Base-by-base conservation (phyloP, 1,140 invertebrate species). In the Chrysopa pallens region DNA sequence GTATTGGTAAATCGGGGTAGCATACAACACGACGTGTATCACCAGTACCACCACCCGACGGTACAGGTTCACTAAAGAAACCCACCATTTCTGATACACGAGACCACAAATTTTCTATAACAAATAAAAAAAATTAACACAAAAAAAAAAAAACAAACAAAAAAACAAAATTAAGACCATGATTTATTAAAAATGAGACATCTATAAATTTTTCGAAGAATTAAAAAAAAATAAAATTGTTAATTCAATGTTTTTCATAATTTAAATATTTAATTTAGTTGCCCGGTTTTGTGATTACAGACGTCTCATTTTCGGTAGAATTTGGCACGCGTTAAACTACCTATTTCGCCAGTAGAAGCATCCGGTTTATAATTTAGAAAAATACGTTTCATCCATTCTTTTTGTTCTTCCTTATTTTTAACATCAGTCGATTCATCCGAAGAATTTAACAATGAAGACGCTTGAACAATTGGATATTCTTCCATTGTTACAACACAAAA, bases 81-180 rank as follows among this genome's bases (percentile, higher is more conserved):
- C 61, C 62, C 11, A 64, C 60, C 62, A 64, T 64, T 48, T 61
- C 57, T 45, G 53, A 57, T 46, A 54, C 50, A 46, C 56, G 49
- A 41, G 41, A 48, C 56, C 59, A 61, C 43, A 48, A 40, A 46
- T 55, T 52, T 49, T 61, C 58, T 61, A 54, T 7, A 61, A 58
- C n/a, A n/a, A n/a, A n/a, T n/a, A n/a, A 31, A 47, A 50, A 51
- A 46, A 45, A 11, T 4, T 23, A 2, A 5, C 17, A 23, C 17
- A 23, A 23, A 23, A 23, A 3, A 3, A n/a, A 23, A 23, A 23
- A 23, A 23, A 23, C 17, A 5, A 23, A 23, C 17, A 23, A 23
- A 5, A 23, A 23, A 2, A 23, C 17, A n/a, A n/a, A n/a, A n/a
- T n/a, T n/a, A n/a, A n/a, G n/a, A n/a, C n/a, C n/a, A n/a, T n/a